Base-by-base conservation (phyloP, 2,113 vertebrate species). In the Platichthys stellatus region DNA sequence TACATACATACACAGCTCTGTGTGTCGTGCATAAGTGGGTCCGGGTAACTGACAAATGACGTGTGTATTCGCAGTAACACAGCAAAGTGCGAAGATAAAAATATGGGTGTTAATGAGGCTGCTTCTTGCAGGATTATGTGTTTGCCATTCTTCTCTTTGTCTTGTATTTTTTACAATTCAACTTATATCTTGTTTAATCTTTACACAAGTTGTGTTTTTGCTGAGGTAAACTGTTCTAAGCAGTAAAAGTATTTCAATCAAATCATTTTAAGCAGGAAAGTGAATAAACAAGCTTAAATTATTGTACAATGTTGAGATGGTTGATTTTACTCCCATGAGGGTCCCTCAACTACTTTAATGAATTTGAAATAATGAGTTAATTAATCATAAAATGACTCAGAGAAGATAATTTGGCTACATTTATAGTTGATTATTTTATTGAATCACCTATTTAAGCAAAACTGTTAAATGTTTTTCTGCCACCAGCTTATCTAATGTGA, bases 81-180 rank as follows among this genome's bases (percentile, higher is more conserved):
- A 62, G 6, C 51, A 53, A 49, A 49, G 45, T 18, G 45, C 65
- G 64, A 40, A 69, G 13, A 72, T 76, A 23, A 18, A 4, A 58
- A 13, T 24, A 43, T 49, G 21, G 3, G 49, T 8, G 40, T 71
- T 74, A 70, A 67, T 54, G 43, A 63, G 13, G 20, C 0, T 24
- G 40, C 15, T 63, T 43, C 11, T 13, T 14, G 14, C 24, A 66
- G n/a, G 57, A 63, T 45, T 60, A 23, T 38, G 54, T 67, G 38
- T 51, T 40, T 17, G n/a, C 5, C n/a, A 13, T 43, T 20, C 59
- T 51, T 20, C 45, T 47, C 15, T 17, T 43, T 43, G 40, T 43
- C 40, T 43, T 10, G 40, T 13, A 43, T 13, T 11, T 13, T 11
- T 43, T 43, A 43, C 11, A 3, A 12, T 12, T 43, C 40, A 43